Percentiles rank a stretch among this genome's conserved stretches.
Evolutionary conservation across 2,797 vertebrate genomes (phyloP).

Genomic region (Tapirus indicus): DNA sequence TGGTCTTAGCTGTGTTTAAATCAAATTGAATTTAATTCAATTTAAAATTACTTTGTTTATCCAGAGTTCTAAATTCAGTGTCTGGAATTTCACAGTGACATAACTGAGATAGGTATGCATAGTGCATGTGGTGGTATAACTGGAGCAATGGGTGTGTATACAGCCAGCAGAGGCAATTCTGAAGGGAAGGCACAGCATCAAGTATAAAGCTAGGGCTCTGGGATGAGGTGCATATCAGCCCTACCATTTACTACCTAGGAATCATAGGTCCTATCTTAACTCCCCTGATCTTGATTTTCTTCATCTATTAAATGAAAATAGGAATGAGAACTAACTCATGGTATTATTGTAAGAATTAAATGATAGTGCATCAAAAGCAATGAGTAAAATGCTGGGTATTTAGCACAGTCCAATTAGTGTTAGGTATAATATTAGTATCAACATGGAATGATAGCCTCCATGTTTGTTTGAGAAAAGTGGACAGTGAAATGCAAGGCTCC

Average conservation of each 20-base stretch:
- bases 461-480: background rate
- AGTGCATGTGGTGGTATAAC: background rate
- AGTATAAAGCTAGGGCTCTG: background rate
- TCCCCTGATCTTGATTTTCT: background rate
- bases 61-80: background rate
- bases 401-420: background rate
- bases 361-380: background rate
- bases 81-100: background rate
- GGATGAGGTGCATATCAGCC: background rate
- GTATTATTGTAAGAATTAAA: background rate
- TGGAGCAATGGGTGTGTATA: fast-evolving
- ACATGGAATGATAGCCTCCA: background rate
- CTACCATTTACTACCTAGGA: background rate
- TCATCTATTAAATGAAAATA: background rate
- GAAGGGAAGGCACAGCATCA: background rate
- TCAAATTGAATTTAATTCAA: background rate
- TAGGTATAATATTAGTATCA: background rate
- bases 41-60: background rate
- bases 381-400: background rate
- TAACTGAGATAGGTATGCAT: background rate
- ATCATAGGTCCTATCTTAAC: background rate
- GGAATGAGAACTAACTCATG: background rate
- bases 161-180: background rate
- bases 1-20: background rate
- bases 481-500: background rate